Conservation (phyloP, 2,888 invertebrate genomes). For the Tillus elongatus region DNA sequence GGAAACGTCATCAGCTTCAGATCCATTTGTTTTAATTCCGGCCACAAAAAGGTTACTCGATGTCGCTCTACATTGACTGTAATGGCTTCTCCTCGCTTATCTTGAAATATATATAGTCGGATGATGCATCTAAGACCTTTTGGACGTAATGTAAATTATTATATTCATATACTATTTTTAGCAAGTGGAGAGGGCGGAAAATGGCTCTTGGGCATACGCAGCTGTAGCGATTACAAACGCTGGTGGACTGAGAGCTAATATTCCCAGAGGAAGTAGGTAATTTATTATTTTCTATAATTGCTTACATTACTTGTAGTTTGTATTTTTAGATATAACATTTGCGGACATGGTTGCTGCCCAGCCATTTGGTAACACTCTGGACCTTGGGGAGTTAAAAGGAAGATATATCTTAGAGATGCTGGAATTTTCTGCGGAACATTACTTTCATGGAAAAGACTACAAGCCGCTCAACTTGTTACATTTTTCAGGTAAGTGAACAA, state of each 20-base stretch:
- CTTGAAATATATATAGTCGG: no score
- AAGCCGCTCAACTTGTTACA: background rate
- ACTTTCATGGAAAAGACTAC: slow-evolving; percentile 21
- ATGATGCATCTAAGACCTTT: no score
- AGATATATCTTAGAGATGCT: slow-evolving; percentile 52
- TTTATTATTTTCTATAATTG: background rate
- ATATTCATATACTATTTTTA: no score
- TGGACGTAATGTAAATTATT: no score
- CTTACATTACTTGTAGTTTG: background rate
- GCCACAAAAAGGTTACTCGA: no score
- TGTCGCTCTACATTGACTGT: no score
- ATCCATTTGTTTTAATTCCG: no score
- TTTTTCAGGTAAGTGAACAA: slow-evolving; percentile 3
- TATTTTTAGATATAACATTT: slow-evolving; percentile 55
- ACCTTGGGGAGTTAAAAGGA: slow-evolving; percentile 62
- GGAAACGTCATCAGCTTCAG: no score
- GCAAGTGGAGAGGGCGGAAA: background rate
- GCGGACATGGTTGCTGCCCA: slow-evolving; percentile 58
- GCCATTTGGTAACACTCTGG: slow-evolving; percentile 70
- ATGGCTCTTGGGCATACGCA: background rate
- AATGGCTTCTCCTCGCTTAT: no score
- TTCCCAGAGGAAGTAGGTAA: slow-evolving; percentile 52
- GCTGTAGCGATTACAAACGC: slow-evolving; percentile 54
- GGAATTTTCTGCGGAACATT: slow-evolving; percentile 47
- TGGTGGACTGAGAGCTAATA: slow-evolving; percentile 61